Conservation (phyloP, 2,888 invertebrate species). For the Clitarchus hookeri region DNA sequence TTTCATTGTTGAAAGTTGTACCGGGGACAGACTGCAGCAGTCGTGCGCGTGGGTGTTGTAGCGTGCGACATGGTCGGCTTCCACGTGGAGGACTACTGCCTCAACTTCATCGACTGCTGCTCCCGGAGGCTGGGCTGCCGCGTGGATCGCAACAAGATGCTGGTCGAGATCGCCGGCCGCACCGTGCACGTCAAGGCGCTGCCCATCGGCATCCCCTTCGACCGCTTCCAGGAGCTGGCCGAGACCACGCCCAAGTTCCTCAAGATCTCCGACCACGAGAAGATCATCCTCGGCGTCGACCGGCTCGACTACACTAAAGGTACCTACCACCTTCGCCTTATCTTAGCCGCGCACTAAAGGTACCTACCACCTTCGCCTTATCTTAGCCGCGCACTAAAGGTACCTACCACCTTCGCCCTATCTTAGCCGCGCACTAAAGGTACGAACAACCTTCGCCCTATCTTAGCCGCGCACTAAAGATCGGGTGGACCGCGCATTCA, state of each 20-base stretch:
- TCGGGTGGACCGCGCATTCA: too few species aligned
- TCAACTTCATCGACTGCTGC: conserved; percentile 91
- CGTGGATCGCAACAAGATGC: conserved; percentile 82
- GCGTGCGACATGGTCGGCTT: conserved; percentile 83
- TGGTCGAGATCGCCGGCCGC: conserved; percentile 86
- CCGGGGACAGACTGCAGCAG: too few species aligned
- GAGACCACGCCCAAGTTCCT: conserved; percentile 57
- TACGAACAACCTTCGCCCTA: not conserved
- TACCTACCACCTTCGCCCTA: not conserved
- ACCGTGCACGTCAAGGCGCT: conserved; percentile 82
- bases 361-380: not conserved
- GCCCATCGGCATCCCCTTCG: conserved; percentile 88
- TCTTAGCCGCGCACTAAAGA: not conserved
- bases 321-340: not conserved
- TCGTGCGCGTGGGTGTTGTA: not conserved
- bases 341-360: conserved; percentile 66
- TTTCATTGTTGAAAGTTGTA: too few species aligned
- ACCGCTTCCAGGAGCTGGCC: conserved; percentile 81
- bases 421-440: conserved; percentile 66
- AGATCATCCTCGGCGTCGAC: conserved; percentile 86
- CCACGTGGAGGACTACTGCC: conserved; percentile 87
- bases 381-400: conserved; percentile 66
- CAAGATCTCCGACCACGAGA: conserved; percentile 38
- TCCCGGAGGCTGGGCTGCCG: conserved; percentile 85
- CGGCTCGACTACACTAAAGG: conserved; percentile 89